Base-by-base conservation (phyloP, 2,113 vertebrate species). In the Suricata suricatta region DNA sequence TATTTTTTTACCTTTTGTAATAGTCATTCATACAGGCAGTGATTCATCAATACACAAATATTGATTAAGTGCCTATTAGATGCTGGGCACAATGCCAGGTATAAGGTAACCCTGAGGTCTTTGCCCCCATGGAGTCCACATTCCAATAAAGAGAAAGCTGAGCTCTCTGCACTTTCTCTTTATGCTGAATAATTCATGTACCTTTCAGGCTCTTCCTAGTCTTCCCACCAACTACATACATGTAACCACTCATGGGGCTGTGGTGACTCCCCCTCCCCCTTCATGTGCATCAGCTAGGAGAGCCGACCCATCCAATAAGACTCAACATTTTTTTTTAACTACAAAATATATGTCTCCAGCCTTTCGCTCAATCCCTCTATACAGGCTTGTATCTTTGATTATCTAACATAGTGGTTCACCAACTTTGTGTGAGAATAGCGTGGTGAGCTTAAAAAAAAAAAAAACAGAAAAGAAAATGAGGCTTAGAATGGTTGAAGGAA, bases 41-140 rank as follows among this genome's bases (percentile, higher is more conserved):
- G 76, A 94, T 84, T 97, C 41, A 72, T 83, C 54, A 84, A 60
- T 31, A 96, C 93, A 87, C 54, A 93, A 93, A 96, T 96, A 96
- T 92, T 81, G 83, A 93, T 92, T 90, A 95, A 92, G 15, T 84
- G 33, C 33, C 95, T 96, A 74, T 83, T 86, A 89, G 93, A 54
- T n/a, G 3, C 89, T 93, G 54, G 95, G 74, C 89, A 96, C 27
- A 79, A 84, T 52, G 95, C 79, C 97, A 94, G 60, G 57, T 72
- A 27, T 87, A 80, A 84, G 77, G 41, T 95, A 96, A 94, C 29
- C 54, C 71, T 81, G 52, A 88, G 9, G 25, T 54, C 16, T 95
- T 93, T 93, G n/a, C 80, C 85, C 77, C 95, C 29, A 33, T 3
- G 31, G 52, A 93, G 5, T 13, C 41, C 44, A 69, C 29, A 66